Evolutionary conservation across 2,797 vertebrate genomes (phyloP).

Genomic region (Sebastes dallii): DNA sequence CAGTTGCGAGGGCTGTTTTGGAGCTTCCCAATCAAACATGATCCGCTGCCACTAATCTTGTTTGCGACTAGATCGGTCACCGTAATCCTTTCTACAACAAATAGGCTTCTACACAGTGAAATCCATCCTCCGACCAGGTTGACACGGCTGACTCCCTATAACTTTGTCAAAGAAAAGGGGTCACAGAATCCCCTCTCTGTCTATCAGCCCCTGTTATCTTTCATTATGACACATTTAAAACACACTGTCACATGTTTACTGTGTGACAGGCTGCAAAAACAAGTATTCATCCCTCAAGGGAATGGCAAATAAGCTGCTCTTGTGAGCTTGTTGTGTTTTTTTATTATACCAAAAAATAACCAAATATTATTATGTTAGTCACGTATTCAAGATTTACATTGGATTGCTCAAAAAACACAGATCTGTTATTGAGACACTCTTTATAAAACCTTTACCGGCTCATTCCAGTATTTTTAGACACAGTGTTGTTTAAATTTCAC

Average conservation of each 20-base stretch:
- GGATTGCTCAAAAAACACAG: background rate
- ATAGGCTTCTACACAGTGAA: slow-evolving; percentile 62
- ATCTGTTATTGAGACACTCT: background rate
- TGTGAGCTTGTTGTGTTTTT: slow-evolving; percentile 8
- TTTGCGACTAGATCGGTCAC: slow-evolving; percentile 77
- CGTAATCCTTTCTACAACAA: slow-evolving; percentile 77
- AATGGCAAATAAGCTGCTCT: slow-evolving; percentile 46
- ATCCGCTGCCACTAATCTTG: slow-evolving; percentile 81
- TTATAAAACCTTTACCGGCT: background rate
- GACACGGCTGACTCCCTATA: slow-evolving; percentile 2
- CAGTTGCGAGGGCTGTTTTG: slow-evolving; percentile 65
- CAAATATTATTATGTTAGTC: slow-evolving; percentile 10
- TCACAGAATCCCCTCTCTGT: background rate
- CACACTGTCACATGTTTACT: slow-evolving; percentile 10
- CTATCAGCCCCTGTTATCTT: background rate
- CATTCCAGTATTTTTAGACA: background rate
- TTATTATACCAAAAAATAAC: slow-evolving; percentile 10
- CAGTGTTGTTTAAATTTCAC: background rate
- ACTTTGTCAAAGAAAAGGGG: slow-evolving; percentile 2
- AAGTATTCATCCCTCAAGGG: slow-evolving; percentile 49
- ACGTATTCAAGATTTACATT: background rate
- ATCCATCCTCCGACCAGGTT: slow-evolving; percentile 56
- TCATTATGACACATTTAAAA: background rate
- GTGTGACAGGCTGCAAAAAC: slow-evolving; percentile 33
- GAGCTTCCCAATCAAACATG: slow-evolving; percentile 80